Percentiles rank a stretch among this genome's conserved stretches.
Conservation (phyloP, 1,140 invertebrate genomes). For the Halictus rubicundus region DNA sequence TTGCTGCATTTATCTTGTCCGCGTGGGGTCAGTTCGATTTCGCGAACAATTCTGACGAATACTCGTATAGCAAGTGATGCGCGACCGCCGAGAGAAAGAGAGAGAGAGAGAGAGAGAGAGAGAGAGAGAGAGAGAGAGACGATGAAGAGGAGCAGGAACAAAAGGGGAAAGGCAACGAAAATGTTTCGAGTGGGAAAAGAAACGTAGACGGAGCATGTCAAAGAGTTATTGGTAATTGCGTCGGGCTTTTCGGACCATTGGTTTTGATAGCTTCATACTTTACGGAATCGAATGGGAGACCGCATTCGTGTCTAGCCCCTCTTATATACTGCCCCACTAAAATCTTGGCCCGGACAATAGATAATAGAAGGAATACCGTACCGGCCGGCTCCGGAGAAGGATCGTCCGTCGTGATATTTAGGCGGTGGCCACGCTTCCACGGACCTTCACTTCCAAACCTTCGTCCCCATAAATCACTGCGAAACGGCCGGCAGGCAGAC, state of each 20-base stretch:
- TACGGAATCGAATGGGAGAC: conserved; percentile 76
- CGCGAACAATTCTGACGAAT: conserved; percentile 42
- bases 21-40: conserved; percentile 31
- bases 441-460: conserved; percentile 1
- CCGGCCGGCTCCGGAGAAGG: conserved; percentile 29
- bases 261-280: conserved; percentile 79
- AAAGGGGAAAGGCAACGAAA: conserved; percentile 21
- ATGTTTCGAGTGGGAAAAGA: conserved; percentile 65
- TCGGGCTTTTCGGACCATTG: conserved; percentile 76
- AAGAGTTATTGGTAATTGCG: conserved; percentile 79
- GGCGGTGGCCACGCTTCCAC: conserved; percentile 22
- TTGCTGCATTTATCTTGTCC: conserved; percentile 12
- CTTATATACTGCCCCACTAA: conserved; percentile 72
- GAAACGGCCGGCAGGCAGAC: conserved; percentile 7
- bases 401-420: conserved; percentile 57
- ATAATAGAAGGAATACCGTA: conserved; percentile 70
- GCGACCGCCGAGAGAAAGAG: not conserved
- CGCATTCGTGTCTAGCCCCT: conserved; percentile 66
- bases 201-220: conserved; percentile 68
- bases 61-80: not conserved
- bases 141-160: too few relatives aligned
- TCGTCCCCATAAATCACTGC: conserved; percentile 33
- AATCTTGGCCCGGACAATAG: conserved; percentile 74
- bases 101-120: too few relatives aligned
- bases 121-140: too few relatives aligned